Percentiles rank a stretch among this genome's conserved stretches.
These are phyloP conservation scores for Osmerus mordax DNA, from an alignment of 2,113 vertebrate species.

Conservation along the genomic window DNA sequence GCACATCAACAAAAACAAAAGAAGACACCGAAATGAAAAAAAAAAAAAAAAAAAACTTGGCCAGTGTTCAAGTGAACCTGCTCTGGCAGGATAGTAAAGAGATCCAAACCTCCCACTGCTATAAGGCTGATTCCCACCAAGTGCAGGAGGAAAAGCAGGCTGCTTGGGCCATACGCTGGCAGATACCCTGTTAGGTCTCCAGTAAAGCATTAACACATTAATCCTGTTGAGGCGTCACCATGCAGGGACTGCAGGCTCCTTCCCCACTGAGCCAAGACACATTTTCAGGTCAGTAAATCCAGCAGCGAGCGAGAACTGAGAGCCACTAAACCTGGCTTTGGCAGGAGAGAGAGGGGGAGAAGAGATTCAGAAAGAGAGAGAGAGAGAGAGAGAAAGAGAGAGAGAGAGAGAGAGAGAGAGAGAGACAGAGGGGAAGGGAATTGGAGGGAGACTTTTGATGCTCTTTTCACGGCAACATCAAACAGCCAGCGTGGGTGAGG, in stretches of 20 bases:
- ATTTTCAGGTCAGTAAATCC: constrained; percentile 45
- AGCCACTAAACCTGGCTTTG: constrained; percentile 33
- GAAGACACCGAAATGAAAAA: constrained; percentile 9
- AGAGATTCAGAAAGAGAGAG: not conserved
- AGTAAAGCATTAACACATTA: constrained; percentile 56
- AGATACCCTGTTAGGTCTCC: constrained; percentile 46
- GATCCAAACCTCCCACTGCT: constrained; percentile 77
- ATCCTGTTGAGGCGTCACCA: constrained; percentile 59
- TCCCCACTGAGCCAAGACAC: constrained; percentile 53
- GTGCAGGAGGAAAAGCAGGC: constrained; percentile 44
- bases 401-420: not conserved
- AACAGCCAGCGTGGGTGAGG: not conserved
- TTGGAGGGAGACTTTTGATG: constrained; percentile 4
- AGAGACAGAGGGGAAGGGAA: not conserved
- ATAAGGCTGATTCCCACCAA: constrained; percentile 59
- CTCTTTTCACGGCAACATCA: not conserved
- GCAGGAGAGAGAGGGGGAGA: constrained; percentile 17
- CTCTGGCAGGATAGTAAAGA: constrained; percentile 35
- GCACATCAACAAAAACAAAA: constrained; percentile 17
- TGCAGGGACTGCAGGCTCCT: constrained; percentile 63
- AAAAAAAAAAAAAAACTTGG: constrained; percentile 42
- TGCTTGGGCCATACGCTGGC: constrained; percentile 64
- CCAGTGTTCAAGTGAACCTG: constrained; percentile 41
- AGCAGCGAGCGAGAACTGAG: constrained; percentile 31
- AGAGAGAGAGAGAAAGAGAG: not conserved